These are phyloP conservation scores for Prochilodus magdalenae DNA, from an alignment of 2,113 vertebrate genomes.

Conservation along the genomic window DNA sequence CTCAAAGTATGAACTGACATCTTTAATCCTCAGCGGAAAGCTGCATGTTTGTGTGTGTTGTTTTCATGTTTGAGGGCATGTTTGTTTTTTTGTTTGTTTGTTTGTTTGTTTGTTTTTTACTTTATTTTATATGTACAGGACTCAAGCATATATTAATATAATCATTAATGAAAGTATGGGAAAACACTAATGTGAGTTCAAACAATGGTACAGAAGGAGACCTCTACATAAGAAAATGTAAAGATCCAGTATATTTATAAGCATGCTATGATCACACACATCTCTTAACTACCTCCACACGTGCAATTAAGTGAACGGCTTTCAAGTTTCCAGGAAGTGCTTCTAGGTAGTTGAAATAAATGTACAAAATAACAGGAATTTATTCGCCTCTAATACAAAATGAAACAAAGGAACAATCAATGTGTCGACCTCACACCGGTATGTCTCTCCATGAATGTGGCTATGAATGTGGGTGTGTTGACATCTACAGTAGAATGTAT, in stretches of 20 bases:
- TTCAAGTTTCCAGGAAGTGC: conserved; percentile 86
- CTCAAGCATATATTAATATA: conserved; percentile 23
- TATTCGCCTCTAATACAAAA: not conserved
- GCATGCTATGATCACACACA: conserved; percentile 25
- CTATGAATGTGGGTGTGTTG: not conserved
- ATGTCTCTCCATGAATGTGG: conserved; percentile 19
- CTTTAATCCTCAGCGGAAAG: conserved; percentile 12
- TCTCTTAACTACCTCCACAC: not conserved
- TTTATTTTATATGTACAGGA: conserved; percentile 10
- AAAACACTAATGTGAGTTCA: conserved; percentile 81
- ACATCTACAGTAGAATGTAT: conserved; percentile 18
- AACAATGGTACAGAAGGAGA: conserved; percentile 90
- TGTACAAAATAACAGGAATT: conserved; percentile 14
- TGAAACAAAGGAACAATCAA: conserved; percentile 40
- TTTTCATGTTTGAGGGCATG: not conserved
- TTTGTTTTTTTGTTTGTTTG: not conserved
- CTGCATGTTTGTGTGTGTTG: conserved; percentile 57
- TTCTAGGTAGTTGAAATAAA: conserved; percentile 59
- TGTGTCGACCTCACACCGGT: conserved; percentile 11
- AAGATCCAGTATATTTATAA: conserved; percentile 19
- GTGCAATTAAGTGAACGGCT: conserved; percentile 44
- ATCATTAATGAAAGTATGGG: conserved; percentile 71
- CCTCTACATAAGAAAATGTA: conserved; percentile 42
- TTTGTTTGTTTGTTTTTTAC: not conserved
- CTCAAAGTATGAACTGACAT: conserved; percentile 18